Conservation (phyloP, 2,888 invertebrate species). For the Lepidochitona cinerea region DNA sequence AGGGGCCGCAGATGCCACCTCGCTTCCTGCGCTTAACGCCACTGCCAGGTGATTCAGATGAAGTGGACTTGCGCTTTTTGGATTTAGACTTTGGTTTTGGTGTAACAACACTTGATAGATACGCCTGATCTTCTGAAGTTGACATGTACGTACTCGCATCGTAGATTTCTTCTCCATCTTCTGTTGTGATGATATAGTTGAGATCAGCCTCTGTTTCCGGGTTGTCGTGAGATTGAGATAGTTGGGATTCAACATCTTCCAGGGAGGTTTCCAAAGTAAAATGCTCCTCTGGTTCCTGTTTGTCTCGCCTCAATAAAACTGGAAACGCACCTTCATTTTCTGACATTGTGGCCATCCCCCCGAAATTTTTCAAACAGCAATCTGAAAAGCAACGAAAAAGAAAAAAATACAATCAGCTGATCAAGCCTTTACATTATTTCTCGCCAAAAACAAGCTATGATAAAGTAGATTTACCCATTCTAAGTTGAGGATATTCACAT, state of each 20-base stretch:
- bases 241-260: background rate
- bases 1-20: conserved; percentile 63
- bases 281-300: background rate
- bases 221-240: background rate
- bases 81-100: background rate
- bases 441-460: no score
- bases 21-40: conserved; percentile 50
- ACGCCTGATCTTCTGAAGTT: background rate
- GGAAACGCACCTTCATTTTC: background rate
- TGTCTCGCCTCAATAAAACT: background rate
- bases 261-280: background rate
- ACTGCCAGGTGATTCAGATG: background rate
- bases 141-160: background rate
- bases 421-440: no score
- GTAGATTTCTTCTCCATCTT: no score
- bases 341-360: no score
- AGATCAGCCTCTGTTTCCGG: background rate
- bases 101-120: no score
- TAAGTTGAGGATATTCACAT: no score
- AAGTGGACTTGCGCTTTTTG: background rate
- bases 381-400: no score
- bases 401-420: no score
- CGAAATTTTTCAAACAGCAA: no score
- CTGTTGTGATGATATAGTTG: background rate
- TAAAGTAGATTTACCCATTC: no score